Conservation (phyloP, 2,888 invertebrate species). For the Ephialtes manifestator region DNA sequence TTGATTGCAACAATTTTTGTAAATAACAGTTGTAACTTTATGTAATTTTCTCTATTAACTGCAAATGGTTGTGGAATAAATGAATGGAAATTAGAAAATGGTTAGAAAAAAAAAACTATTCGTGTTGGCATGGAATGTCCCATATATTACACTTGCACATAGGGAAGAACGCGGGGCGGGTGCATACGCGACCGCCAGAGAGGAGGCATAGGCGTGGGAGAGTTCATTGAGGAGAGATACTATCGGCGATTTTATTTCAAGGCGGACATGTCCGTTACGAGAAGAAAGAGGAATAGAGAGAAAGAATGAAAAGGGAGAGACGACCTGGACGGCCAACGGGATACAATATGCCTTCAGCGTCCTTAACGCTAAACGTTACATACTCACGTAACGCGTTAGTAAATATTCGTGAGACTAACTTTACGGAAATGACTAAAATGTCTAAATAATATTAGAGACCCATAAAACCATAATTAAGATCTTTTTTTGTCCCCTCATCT, state of each 20-base stretch:
- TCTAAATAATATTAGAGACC: too few relatives aligned
- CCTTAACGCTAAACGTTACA: conserved; percentile 39
- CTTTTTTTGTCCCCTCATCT: not conserved
- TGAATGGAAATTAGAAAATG: not conserved
- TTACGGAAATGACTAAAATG: too few relatives aligned
- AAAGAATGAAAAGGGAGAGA: conserved; percentile 56
- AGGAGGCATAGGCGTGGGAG: conserved; percentile 85
- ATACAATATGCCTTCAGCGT: conserved; percentile 72
- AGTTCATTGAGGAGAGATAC: conserved; percentile 86
- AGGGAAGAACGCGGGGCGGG: conserved; percentile 47
- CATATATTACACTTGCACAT: conserved; percentile 36
- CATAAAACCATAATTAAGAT: not conserved
- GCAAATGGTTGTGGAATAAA: not conserved
- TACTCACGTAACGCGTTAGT: conserved; percentile 12
- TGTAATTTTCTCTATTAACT: not conserved
- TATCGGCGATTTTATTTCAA: conserved; percentile 86
- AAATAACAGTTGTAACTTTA: not conserved
- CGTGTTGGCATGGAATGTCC: not conserved
- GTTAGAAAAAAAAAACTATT: not conserved
- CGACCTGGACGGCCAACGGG: conserved; percentile 76
- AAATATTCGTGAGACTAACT: not conserved
- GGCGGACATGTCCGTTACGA: conserved; percentile 84
- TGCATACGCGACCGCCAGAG: conserved; percentile 56
- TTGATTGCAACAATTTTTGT: too few relatives aligned
- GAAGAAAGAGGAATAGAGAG: conserved; percentile 66